Conservation (phyloP, 1,140 invertebrate species). For the silkworm (Bombyx mori) region ASM3026992v2 NC_085124.1:8629001-8629500, state of each 20-base stretch:
- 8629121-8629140: slow-evolving; percentile 80
- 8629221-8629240: slow-evolving; percentile 20
- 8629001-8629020: slow-evolving; percentile 73
- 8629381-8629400: slow-evolving; percentile 75
- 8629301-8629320: slow-evolving; percentile 76
- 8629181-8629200: slow-evolving; percentile 56
- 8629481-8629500: too few relatives aligned
- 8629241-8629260: slow-evolving; percentile 31
- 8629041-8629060: slow-evolving; percentile 68
- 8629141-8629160: slow-evolving; percentile 54
- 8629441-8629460: slow-evolving; percentile 71
- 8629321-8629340: slow-evolving; percentile 58
- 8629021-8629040: slow-evolving; percentile 73
- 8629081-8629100: slow-evolving; percentile 73
- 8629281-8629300: slow-evolving; percentile 28
- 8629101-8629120: slow-evolving; percentile 79
- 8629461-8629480: background rate
- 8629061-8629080: slow-evolving; percentile 75
- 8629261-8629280: slow-evolving; percentile 30
- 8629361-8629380: slow-evolving; percentile 78
- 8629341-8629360: slow-evolving; percentile 80
- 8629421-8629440: slow-evolving; percentile 78
- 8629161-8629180: slow-evolving; percentile 54
- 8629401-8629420: slow-evolving; percentile 81
- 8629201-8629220: slow-evolving; percentile 20